These are phyloP conservation scores for Ypsolopha scabrella DNA, from an alignment of 2,888 invertebrate species.

Conservation along the genomic window DNA sequence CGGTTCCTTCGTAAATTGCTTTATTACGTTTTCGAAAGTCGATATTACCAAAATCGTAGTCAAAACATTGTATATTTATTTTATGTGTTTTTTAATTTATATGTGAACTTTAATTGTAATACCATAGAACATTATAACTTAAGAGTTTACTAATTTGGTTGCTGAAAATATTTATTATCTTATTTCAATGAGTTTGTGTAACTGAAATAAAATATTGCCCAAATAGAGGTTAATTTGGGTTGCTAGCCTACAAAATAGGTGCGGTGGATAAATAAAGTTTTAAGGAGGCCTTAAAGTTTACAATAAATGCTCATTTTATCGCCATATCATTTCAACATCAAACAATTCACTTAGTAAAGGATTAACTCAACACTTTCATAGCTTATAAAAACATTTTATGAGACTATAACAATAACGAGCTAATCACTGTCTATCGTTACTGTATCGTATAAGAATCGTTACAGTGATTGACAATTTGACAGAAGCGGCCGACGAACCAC, in stretches of 20 bases:
- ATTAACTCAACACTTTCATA: conserved; percentile 35
- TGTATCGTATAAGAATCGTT: conserved; percentile 40
- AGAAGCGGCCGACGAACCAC: conserved; percentile 55
- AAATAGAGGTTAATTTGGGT: too few species aligned
- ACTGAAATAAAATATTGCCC: too few species aligned
- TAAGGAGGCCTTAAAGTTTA: not conserved
- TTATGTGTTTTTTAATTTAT: conserved; percentile 13
- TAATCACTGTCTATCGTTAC: conserved; percentile 63
- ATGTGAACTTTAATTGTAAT: conserved; percentile 4
- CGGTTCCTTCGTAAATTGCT: conserved; percentile 63
- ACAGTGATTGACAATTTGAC: conserved; percentile 41
- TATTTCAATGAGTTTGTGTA: too few species aligned
- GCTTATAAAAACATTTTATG: conserved; percentile 49
- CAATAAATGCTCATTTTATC: not conserved
- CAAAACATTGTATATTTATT: conserved; percentile 59
- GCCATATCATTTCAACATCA: conserved; percentile 17
- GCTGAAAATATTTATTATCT: not conserved
- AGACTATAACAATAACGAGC: conserved; percentile 55
- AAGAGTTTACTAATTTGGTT: not conserved
- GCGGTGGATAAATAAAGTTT: too few species aligned
- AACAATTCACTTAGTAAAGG: conserved; percentile 21
- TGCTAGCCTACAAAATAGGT: too few species aligned
- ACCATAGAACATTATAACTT: not conserved
- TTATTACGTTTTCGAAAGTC: conserved; percentile 61
- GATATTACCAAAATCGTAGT: conserved; percentile 61